Conservation (phyloP, 1,140 invertebrate genomes). For the Sminthurinus signatus region DNA sequence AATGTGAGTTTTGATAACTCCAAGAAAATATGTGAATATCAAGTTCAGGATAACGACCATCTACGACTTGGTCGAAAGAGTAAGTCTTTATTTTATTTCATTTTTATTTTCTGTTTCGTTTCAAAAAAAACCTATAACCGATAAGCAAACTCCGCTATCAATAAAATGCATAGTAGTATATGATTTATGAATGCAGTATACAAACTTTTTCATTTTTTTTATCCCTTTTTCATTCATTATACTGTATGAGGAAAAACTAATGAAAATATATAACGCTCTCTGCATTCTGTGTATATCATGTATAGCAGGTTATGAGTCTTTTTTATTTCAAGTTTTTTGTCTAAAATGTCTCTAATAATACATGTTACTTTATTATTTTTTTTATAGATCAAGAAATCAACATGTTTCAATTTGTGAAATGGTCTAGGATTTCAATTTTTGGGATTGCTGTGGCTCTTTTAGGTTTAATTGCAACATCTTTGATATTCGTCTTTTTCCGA, state of each 20-base stretch:
- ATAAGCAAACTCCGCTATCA: too few species aligned
- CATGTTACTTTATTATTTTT: slow-evolving; percentile 3
- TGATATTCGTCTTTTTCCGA: background rate
- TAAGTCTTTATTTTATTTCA: background rate
- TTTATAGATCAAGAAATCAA: background rate
- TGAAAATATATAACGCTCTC: too few species aligned
- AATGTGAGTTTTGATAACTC: slow-evolving; percentile 22
- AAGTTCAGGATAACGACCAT: slow-evolving; percentile 21
- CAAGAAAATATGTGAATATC: slow-evolving; percentile 9
- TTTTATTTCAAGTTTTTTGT: too few species aligned
- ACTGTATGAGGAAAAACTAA: too few species aligned
- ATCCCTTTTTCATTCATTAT: too few species aligned
- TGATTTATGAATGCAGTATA: too few species aligned
- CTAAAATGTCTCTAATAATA: background rate
- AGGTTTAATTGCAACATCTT: background rate
- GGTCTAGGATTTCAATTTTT: background rate
- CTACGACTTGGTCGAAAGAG: slow-evolving; percentile 20
- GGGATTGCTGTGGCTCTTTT: background rate
- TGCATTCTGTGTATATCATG: too few species aligned
- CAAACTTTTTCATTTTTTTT: background rate
- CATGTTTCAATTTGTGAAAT: slow-evolving; percentile 10
- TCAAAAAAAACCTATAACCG: too few species aligned
- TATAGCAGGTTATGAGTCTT: too few species aligned
- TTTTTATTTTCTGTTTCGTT: background rate
- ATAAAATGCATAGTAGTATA: too few species aligned